Conservation (phyloP, 2,888 invertebrate genomes). For the Tuberolachnus salignus region DNA sequence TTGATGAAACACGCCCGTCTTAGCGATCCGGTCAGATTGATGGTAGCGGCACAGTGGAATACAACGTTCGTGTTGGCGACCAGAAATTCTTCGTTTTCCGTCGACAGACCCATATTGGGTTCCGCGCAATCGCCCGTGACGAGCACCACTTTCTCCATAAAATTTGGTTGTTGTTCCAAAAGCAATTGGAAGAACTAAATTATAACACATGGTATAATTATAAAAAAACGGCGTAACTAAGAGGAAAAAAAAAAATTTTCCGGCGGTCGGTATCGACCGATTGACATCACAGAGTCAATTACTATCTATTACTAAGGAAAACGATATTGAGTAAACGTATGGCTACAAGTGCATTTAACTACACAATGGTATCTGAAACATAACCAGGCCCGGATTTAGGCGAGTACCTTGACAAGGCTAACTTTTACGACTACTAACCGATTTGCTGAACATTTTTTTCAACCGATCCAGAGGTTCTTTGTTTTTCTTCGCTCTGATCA, state of each 20-base stretch:
- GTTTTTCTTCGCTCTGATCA: slow-evolving; percentile 57
- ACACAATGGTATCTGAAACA: too few species aligned
- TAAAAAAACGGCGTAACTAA: too few species aligned
- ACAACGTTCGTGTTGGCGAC: slow-evolving; percentile 65
- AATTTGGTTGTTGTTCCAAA: slow-evolving; percentile 63
- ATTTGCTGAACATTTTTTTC: slow-evolving; percentile 55
- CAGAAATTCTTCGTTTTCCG: slow-evolving; percentile 69
- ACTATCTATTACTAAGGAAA: too few species aligned
- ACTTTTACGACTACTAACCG: slow-evolving; percentile 56
- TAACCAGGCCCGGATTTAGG: too few species aligned
- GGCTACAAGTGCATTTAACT: too few species aligned
- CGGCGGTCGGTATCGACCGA: too few species aligned
- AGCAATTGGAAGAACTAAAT: slow-evolving; percentile 54
- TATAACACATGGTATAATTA: not conserved
- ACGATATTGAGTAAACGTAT: too few species aligned
- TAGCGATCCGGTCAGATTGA: slow-evolving; percentile 83
- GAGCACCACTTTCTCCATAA: slow-evolving; percentile 72
- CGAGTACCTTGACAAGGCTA: too few species aligned
- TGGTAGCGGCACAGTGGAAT: slow-evolving; percentile 90
- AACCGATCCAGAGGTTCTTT: slow-evolving; percentile 54
- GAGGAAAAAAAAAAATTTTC: too few species aligned
- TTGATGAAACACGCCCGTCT: slow-evolving; percentile 78
- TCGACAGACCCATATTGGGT: slow-evolving; percentile 70
- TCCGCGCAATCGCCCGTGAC: slow-evolving; percentile 73
- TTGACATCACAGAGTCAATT: too few species aligned